Conservation (phyloP, 2,888 invertebrate species). For the Lacanobia wlatinum region DNA sequence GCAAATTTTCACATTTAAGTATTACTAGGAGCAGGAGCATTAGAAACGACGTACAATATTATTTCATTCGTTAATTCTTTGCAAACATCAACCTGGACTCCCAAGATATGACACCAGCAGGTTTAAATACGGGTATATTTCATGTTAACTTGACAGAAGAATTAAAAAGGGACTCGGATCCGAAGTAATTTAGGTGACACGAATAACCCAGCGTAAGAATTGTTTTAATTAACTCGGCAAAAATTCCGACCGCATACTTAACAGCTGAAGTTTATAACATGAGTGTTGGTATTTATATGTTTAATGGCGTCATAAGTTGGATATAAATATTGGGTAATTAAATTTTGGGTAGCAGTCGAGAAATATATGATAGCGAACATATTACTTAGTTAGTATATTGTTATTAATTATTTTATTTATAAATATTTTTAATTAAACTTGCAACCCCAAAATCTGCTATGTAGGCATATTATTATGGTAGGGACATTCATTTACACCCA, state of each 20-base stretch:
- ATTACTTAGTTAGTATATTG: no score
- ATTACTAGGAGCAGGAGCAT: no score
- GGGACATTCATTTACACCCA: no score
- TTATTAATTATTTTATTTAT: no score
- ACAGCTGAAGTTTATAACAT: constrained; percentile 25
- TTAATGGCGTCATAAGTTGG: constrained; percentile 20
- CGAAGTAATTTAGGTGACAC: constrained; percentile 42
- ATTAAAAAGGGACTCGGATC: constrained; percentile 31
- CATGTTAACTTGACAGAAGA: constrained; percentile 21
- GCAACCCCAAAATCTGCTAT: no score
- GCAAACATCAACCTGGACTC: not conserved
- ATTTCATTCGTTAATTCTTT: no score
- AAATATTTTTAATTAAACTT: no score
- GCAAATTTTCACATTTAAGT: no score
- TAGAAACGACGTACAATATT: no score
- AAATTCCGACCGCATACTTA: constrained; percentile 37
- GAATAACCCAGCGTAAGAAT: constrained; percentile 42
- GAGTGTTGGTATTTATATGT: constrained; percentile 17
- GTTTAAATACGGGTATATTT: constrained; percentile 29
- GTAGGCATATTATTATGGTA: no score
- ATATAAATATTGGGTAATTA: constrained; percentile 31
- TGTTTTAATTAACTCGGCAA: constrained; percentile 53
- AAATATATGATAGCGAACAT: not conserved
- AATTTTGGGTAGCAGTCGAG: constrained; percentile 16
- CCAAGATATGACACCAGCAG: not conserved